These are phyloP conservation scores for Capreolus pygargus DNA, from an alignment of 2,113 vertebrate genomes.

Conservation along the genomic window DNA sequence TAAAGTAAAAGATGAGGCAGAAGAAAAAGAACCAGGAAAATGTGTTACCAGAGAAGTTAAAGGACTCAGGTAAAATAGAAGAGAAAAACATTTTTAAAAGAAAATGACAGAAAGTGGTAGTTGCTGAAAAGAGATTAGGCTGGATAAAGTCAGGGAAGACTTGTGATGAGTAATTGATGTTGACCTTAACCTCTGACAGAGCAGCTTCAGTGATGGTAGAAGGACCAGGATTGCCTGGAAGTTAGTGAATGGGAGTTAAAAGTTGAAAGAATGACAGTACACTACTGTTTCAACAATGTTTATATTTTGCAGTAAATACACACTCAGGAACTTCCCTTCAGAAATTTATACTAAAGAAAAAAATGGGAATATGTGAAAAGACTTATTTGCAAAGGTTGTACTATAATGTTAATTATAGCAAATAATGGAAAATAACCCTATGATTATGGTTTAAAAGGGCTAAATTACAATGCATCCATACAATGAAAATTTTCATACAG, in stretches of 20 bases:
- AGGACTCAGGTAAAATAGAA: not conserved
- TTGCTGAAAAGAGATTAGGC: not conserved
- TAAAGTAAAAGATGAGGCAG: not conserved
- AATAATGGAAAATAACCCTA: conserved; percentile 1
- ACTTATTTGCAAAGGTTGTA: conserved; percentile 17
- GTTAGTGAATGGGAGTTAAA: not conserved
- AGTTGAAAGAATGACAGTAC: not conserved
- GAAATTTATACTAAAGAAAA: conserved; percentile 15
- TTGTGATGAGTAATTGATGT: not conserved
- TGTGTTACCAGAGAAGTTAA: not conserved
- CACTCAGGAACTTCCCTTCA: not conserved
- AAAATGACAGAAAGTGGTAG: not conserved
- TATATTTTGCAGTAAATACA: not conserved
- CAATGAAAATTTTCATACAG: not conserved
- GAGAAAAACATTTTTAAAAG: not conserved
- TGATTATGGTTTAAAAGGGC: not conserved
- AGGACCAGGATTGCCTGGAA: not conserved
- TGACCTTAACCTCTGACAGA: not conserved
- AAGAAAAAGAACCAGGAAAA: not conserved
- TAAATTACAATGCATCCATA: not conserved
- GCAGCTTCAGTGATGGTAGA: not conserved
- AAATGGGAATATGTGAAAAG: conserved; percentile 13
- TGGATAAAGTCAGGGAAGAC: not conserved
- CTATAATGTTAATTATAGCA: not conserved
- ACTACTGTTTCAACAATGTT: not conserved